Percentiles rank a stretch among this genome's conserved stretches.
Conservation (phyloP, 2,113 vertebrate genomes). For the Sterna hirundo region DNA sequence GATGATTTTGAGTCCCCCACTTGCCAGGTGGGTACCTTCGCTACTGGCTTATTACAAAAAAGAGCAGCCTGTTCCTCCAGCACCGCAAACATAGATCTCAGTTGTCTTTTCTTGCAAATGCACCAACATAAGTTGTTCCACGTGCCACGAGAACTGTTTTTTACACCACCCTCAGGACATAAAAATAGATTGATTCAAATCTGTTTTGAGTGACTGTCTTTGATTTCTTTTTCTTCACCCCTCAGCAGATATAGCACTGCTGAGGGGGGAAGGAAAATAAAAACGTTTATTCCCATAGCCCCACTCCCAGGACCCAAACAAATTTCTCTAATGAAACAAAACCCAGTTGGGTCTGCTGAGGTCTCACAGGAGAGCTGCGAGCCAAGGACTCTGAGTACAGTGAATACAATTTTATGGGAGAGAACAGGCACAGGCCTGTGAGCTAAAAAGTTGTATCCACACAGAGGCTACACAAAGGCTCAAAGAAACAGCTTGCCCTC, state of each 20-base stretch:
- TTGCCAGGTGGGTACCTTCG: not conserved
- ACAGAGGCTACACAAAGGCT: not conserved
- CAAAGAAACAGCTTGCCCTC: not conserved
- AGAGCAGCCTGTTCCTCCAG: not conserved
- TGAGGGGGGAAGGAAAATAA: not conserved
- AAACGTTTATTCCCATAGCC: not conserved
- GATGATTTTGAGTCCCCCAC: not conserved
- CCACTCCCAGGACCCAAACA: not conserved
- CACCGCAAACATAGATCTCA: accelerated
- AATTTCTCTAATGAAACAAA: not conserved
- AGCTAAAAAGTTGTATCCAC: not conserved
- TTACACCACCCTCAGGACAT: not conserved
- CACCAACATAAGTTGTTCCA: not conserved
- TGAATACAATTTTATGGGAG: not conserved
- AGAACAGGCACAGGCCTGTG: not conserved
- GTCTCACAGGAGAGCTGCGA: not conserved
- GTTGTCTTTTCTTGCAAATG: not conserved
- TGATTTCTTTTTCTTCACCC: not conserved
- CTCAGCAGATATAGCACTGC: accelerated
- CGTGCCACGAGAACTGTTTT: accelerated
- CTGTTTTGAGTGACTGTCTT: not conserved
- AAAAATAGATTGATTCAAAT: not conserved
- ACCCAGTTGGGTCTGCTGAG: not conserved
- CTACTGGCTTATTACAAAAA: not conserved
- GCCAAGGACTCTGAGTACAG: not conserved